Evolutionary conservation across 2,797 vertebrate genomes (phyloP).

Genomic region (Benthosema pterotum): DNA sequence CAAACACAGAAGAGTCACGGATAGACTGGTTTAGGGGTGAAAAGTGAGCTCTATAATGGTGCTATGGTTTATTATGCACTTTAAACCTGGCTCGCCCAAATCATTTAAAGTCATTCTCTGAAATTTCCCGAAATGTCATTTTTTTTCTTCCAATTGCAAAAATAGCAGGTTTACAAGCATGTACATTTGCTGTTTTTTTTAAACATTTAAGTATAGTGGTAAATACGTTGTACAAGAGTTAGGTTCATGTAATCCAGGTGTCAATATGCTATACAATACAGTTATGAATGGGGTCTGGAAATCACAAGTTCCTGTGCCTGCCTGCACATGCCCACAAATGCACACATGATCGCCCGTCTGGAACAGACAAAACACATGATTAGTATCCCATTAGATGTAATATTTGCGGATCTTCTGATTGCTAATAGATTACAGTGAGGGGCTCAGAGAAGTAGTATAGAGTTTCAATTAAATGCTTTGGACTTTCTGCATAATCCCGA

Average conservation of each 20-base stretch:
- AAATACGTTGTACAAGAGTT: too few species aligned
- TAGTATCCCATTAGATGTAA: constrained; percentile 8
- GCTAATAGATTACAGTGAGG: constrained; percentile 15
- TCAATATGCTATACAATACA: too few species aligned
- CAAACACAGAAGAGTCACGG: constrained; percentile 30
- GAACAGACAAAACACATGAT: background rate
- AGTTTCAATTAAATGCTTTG: constrained; percentile 20
- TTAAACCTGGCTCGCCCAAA: background rate
- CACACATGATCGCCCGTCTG: constrained; percentile 4
- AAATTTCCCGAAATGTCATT: too few species aligned
- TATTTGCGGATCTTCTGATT: constrained; percentile 5
- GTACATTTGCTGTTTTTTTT: too few species aligned
- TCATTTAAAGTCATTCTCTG: background rate
- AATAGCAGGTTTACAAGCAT: too few species aligned
- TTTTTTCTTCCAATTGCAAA: too few species aligned
- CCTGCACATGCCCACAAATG: constrained; percentile 28
- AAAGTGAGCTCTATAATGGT: too few species aligned
- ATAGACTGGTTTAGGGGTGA: background rate
- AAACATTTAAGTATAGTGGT: too few species aligned
- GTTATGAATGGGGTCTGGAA: too few species aligned
- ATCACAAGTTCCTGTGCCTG: too few species aligned
- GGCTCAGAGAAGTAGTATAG: background rate
- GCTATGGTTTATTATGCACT: too few species aligned
- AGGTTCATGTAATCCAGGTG: too few species aligned
- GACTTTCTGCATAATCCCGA: constrained; percentile 30